A percentile compares a stretch with the other conserved stretches of the same genome.
These are phyloP conservation scores for Danio choprae DNA, from an alignment of 2,797 vertebrate genomes.

Conservation along the genomic window DNA sequence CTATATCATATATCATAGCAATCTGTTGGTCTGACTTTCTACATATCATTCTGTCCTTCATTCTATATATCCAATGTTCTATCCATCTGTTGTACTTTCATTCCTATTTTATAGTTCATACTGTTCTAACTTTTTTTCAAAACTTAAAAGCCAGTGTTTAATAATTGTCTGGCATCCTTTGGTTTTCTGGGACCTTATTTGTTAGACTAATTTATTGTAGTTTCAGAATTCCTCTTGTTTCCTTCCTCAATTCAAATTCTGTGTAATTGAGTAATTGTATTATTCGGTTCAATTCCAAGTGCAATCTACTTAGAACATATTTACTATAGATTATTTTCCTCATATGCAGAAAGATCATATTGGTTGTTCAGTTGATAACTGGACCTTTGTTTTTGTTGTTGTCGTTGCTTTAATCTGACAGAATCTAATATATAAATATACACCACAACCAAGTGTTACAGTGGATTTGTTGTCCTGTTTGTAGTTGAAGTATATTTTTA, in stretches of 20 bases:
- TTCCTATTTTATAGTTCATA: neutral
- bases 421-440: conserved; percentile 71
- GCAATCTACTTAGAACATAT: neutral
- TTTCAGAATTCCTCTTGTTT: neutral
- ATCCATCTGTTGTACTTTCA: neutral
- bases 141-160: no score
- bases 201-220: no score
- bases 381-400: conserved; percentile 69
- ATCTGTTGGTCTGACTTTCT: no score
- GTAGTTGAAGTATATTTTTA: no score
- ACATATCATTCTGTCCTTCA: no score
- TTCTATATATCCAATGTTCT: neutral
- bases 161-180: no score
- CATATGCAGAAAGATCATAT: conserved; percentile 44
- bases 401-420: conserved; percentile 61
- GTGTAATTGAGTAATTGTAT: neutral
- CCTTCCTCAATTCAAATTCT: neutral
- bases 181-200: no score
- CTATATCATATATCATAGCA: no score
- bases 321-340: conserved; percentile 1
- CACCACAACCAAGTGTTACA: conserved; percentile 70
- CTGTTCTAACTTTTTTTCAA: no score
- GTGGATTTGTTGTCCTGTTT: conserved; percentile 73
- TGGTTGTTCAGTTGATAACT: conserved; percentile 74
- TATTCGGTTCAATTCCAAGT: neutral